These are phyloP conservation scores for Ichneumoninae sp. DNA, from an alignment of 2,888 invertebrate species.

Conservation along the genomic window DNA sequence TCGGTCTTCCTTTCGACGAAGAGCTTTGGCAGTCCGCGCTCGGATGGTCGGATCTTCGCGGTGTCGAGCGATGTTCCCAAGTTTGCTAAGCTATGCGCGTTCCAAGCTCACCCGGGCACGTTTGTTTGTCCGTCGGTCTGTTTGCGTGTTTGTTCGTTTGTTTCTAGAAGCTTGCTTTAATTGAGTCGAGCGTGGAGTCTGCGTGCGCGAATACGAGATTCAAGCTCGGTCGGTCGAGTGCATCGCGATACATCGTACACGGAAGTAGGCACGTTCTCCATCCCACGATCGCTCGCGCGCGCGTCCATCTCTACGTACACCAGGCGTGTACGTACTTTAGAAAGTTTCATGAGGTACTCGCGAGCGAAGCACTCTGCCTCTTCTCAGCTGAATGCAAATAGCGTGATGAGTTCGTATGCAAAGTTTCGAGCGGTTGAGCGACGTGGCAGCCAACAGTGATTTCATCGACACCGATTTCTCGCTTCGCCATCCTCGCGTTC, in stretches of 20 bases:
- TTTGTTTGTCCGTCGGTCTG: slow-evolving; percentile 68
- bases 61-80: slow-evolving; percentile 51
- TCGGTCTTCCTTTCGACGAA: background rate
- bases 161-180: slow-evolving; percentile 72
- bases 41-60: slow-evolving; percentile 23
- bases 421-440: slow-evolving; percentile 27
- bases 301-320: slow-evolving; percentile 9
- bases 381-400: slow-evolving; percentile 45
- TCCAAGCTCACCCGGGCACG: slow-evolving; percentile 61
- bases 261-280: slow-evolving; percentile 41
- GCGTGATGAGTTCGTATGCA: slow-evolving; percentile 18
- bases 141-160: slow-evolving; percentile 72
- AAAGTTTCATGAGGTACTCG: slow-evolving; percentile 41
- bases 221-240: slow-evolving; percentile 44
- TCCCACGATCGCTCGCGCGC: slow-evolving; percentile 1
- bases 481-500: background rate
- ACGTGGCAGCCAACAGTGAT: slow-evolving; percentile 18
- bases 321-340: slow-evolving; percentile 21
- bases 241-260: slow-evolving; percentile 44
- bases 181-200: slow-evolving; percentile 71
- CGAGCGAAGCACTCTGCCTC: slow-evolving; percentile 13
- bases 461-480: slow-evolving; percentile 12
- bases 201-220: slow-evolving; percentile 52
- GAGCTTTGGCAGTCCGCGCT: background rate
- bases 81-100: slow-evolving; percentile 60